Base-by-base conservation (phyloP, 2,888 invertebrate genomes). In the Eudasyphora cyanicolor region DNA sequence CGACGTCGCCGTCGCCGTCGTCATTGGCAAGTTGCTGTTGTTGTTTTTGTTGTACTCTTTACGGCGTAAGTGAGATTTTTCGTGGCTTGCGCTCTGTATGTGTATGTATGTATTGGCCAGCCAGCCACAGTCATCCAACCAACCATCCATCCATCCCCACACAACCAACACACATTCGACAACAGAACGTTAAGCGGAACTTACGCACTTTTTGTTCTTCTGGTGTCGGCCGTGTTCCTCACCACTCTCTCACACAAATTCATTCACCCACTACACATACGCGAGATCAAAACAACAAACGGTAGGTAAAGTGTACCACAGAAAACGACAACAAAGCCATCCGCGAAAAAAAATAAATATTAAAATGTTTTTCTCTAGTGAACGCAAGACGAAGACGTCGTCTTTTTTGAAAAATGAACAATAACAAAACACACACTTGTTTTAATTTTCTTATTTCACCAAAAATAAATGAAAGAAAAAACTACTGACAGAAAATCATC, bases 151-250 rank as follows among this genome's bases (percentile, higher is more conserved):
- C n/a, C n/a, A n/a, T n/a, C n/a, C n/a, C n/a, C n/a, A n/a, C n/a
- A 8, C 32, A 8, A 32, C 32, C 54, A 49, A 49, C n/a, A n/a
- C n/a, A 21, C 76, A 76, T 67, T 78, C 51, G 80, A 73, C 73
- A 60, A 81, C 75, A 57, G 75, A 71, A 84, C 80, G 75, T 81
- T 81, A 67, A 81, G 32, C 83, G 57, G 35, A 64, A 80, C 69
- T 70, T 75, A 84, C 80, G 80, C 76, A 81, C 78, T 78, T 67
- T 64, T 69, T 7, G 29, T 32, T 62, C 32, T n/a, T n/a, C n/a
- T n/a, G n/a, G n/a, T n/a, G n/a, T n/a, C n/a, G n/a, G n/a, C n/a
- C 19, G 67, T 24, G 57, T 57, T 24, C 27, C 24, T 45, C 14
- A n/a, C n/a, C 45, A 45, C 42, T 38, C 62, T 62, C 21, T 12